Base-by-base conservation (phyloP, 2,888 invertebrate genomes). In the Aricia artaxerxes region DNA sequence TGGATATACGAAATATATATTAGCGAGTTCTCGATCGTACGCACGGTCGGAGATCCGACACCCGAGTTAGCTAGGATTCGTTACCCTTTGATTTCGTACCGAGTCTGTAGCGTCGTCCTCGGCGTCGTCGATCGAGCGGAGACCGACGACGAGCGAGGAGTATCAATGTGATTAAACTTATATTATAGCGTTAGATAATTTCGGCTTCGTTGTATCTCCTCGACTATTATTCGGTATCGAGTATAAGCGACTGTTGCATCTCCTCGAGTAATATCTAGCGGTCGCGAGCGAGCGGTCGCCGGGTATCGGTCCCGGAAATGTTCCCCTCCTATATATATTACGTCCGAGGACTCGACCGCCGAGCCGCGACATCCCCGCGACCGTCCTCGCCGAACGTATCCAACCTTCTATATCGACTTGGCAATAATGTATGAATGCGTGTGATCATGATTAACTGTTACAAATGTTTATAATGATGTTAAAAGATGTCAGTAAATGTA, bases 21-120 rank as follows among this genome's bases (percentile, higher is more conserved):
- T 92, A 93, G 92, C 90, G 91, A 90, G 88, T 90, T 92, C 91
- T 91, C 87, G 89, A 90, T 90, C 90, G 89, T 88, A 88, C 86
- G 88, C 90, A 89, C 90, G 89, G 89, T 90, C 88, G 91, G 88
- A 88, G 87, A 88, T 86, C 86, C 85, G 87, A 89, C 88, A 88
- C 88, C 85, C 87, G 87, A 86, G 86, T 87, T 91, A 89, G 86
- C 88, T 91, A 73, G 73, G 73, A 88, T 90, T 88, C 88, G 88
- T 87, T 86, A 89, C 87, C 91, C 88, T 87, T 87, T 86, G 87
- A 86, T 90, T 87, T 90, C 86, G 64, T 76, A 75, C 60, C 35
- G 75, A 38, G 76, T 77, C 31, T 69, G 5, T 38, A 69, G 69
- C 69, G 69, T 13, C 24, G 35, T 13, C 13, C 35, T 69, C 69